Base-by-base conservation (phyloP, 2,797 vertebrate genomes). In the Triplophysa bombifrons region DNA sequence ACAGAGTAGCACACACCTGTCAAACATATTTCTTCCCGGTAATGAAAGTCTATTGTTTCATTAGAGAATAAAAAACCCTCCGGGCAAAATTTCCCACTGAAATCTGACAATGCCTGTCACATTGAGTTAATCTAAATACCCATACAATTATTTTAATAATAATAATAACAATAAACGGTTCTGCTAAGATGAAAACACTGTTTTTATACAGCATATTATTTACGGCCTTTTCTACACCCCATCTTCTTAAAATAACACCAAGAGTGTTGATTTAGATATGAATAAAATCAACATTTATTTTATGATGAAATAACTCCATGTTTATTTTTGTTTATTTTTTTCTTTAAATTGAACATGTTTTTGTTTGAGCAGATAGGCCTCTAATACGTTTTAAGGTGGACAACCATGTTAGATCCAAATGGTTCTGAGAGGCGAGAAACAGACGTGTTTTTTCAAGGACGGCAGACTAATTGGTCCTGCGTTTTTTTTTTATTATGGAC, bases 401-500 rank as follows among this genome's bases (percentile, higher is more conserved):
- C 46, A 17, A 67, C 27, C 34, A 27, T 17, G 25, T 41, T 70
- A 12, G 14, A 70, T 76, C 50, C 19, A 19, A 51, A 34, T 12
- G 1, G 19, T 22, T 38, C 25, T 17, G 51, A 65, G 60, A n/a
- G 61, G 46, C 30, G 22, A 53, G 41, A 71, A 80, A 71, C 56
- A 80, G 61, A 44, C 44, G 48, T 30, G 27, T 53, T n/a, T 67
- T 70, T 76, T 85, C 78, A 80, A 82, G 78, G 65, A 72, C 65
- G 20, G 7, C 48, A 48, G 30, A 20, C 22, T 82, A 83, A 82
- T 72, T 85, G 74, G 58, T 51, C 46, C 74, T 48, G 73, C 20
- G 30, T 58, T 77, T 4, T 30, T 30, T 80, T 60, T 2, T 27
- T 2, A 2, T 58, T 48, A 76, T 76, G 65, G 74, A 68, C 20